Evolutionary conservation across 35 echinoderm and acorn worm genomes (phyloP).

Genomic region (Diadema setosum): DNA sequence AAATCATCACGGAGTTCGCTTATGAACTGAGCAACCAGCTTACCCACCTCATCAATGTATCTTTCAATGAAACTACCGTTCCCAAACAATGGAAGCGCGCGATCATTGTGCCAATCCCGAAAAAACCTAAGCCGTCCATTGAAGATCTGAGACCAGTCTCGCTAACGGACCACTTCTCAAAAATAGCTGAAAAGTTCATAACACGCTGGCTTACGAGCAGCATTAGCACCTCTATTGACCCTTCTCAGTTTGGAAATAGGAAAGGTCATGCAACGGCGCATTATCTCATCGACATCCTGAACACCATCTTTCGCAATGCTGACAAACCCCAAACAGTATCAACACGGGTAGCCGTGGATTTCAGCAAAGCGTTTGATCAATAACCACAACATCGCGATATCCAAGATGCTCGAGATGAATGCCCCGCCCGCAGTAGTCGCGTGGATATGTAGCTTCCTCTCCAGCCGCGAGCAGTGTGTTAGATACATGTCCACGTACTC

Average conservation of each 20-base stretch:
- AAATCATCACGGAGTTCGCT: too few species aligned
- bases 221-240: conserved; percentile 13
- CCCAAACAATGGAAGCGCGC: too few species aligned
- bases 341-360: conserved; percentile 32
- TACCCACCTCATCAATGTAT: too few species aligned
- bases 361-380: conserved; percentile 47
- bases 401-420: conserved; percentile 18
- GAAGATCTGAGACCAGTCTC: conserved; percentile 26
- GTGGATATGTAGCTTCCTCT: conserved; percentile 22
- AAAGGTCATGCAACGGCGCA: conserved; percentile 35
- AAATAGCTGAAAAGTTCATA: conserved; percentile 30
- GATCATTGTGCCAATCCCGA: conserved; percentile 46
- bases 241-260: conserved; percentile 31
- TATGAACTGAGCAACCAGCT: too few species aligned
- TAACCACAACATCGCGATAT: conserved; percentile 10
- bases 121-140: not conserved
- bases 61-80: too few species aligned
- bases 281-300: conserved; percentile 29
- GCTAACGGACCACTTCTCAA: conserved; percentile 38
- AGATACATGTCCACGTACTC: not conserved
- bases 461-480: not conserved
- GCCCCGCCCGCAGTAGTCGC: conserved; percentile 3
- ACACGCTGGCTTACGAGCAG: conserved; percentile 21
- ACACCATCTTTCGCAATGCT: conserved; percentile 10
- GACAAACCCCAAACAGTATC: conserved; percentile 20